Evolutionary conservation across 1,140 invertebrate genomes (phyloP), one percentile per base, ranked within the genome.

Genomic region (Drosophila nikananu): DNA sequence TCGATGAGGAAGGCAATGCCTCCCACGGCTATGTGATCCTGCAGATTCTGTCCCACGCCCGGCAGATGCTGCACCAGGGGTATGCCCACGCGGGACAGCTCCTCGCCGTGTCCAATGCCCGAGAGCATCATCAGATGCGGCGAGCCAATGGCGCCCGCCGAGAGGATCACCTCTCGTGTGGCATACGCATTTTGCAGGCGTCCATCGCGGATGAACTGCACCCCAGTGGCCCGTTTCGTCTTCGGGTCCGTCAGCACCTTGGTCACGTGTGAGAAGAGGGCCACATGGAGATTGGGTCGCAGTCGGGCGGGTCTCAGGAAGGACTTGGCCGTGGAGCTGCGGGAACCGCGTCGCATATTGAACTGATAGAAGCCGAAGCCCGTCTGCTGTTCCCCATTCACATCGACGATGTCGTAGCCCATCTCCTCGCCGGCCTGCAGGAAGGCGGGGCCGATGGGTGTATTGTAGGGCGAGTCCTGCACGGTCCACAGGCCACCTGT

Each of bases 371-470:
- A 95, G 1, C 95, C 95, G 81, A 97, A 97, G 7, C 97, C 97
- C 0, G 97, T 97, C 90, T 97, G 97, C 77, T 96, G 94, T 1
- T 95, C 95, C 9, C 97, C 95, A 93, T 98, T 97, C 54, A 97
- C 93, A 91, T 96, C 96, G 0, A 95, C 81, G 9, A 97, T 95
- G 49, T 97, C 96, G 93, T 97, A 97, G 44, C 98, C 98, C 95
- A 98, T 97, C 92, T 99, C 97, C 91, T 97, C 95, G 39, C 97
- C 98, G 0, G 98, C 97, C 94, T 98, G 96, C 1, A 98, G 94
- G 87, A 97, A 97, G 0, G 96, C 95, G n/a, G 95, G 94, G 0
- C 96, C 97, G 17, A 97, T 92, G 1, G 97, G 97, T 0, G 97
- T 97, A 66, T 96, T 95, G 94, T 96, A 97, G 0, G 97, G 97